Evolutionary conservation across 2,888 invertebrate species (phyloP).

Genomic region (Ichneumoninae sp.): DNA sequence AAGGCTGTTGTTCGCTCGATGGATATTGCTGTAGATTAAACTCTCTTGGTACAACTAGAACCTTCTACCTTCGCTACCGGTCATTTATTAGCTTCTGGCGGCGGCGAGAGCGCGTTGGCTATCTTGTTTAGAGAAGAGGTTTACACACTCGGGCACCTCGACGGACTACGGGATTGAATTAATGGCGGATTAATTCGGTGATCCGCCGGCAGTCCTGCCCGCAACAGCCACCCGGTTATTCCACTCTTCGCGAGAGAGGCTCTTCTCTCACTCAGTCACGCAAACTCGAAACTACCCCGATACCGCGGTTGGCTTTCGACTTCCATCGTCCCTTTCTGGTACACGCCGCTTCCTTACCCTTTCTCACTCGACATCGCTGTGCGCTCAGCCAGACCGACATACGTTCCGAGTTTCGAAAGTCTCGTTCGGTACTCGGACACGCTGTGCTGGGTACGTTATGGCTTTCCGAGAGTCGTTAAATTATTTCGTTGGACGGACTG

Average conservation of each 20-base stretch:
- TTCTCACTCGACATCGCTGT: slow-evolving; percentile 27
- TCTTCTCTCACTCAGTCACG: slow-evolving; percentile 25
- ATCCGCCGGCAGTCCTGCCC: slow-evolving; percentile 77
- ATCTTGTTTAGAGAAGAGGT: slow-evolving; percentile 82
- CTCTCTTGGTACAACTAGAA: slow-evolving; percentile 16
- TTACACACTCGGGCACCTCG: slow-evolving; percentile 81
- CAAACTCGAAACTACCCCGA: slow-evolving; percentile 63
- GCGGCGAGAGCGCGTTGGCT: slow-evolving; percentile 61
- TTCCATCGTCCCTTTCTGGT: slow-evolving; percentile 22
- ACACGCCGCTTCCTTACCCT: slow-evolving; percentile 27
- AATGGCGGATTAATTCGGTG: slow-evolving; percentile 83
- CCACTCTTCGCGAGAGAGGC: slow-evolving; percentile 35
- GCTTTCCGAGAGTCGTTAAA: slow-evolving; percentile 58
- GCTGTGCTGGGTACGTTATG: slow-evolving; percentile 48
- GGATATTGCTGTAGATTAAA: slow-evolving; percentile 13
- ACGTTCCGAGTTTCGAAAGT: slow-evolving; percentile 60
- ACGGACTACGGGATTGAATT: slow-evolving; percentile 76
- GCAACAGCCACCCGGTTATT: slow-evolving; percentile 55
- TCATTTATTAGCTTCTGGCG: slow-evolving; percentile 80
- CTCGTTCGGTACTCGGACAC: slow-evolving; percentile 38
- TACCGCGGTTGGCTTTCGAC: slow-evolving; percentile 57
- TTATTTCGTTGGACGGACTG: slow-evolving; percentile 58
- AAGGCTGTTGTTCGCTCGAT: slow-evolving; percentile 38
- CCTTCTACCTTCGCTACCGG: slow-evolving; percentile 52
- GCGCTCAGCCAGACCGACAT: slow-evolving; percentile 33